These are phyloP conservation scores for Tachysurus fulvidraco DNA, from an alignment of 2,113 vertebrate genomes.

Conservation along the genomic window DNA sequence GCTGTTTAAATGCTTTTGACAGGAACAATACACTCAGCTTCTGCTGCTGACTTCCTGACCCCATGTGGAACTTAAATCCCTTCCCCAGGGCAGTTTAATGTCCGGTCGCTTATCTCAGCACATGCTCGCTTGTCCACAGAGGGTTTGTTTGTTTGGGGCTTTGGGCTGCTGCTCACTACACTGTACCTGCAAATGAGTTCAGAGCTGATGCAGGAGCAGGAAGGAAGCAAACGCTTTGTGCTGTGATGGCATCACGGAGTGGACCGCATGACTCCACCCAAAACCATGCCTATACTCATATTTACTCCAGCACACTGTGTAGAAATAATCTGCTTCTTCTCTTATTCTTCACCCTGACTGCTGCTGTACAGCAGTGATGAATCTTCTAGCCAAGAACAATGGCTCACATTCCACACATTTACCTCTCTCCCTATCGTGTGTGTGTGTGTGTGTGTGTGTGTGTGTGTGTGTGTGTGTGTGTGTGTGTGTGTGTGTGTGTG, in stretches of 20 bases:
- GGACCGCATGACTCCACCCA: not conserved
- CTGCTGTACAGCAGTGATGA: slow-evolving; percentile 9
- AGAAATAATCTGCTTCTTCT: not conserved
- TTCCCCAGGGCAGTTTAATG: slow-evolving; percentile 18
- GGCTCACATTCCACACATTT: slow-evolving; percentile 36
- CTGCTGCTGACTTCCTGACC: slow-evolving; percentile 37
- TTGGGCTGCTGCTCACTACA: slow-evolving; percentile 1
- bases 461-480: not conserved
- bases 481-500: slow-evolving; percentile 22
- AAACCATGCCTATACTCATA: not conserved
- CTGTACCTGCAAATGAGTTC: not conserved
- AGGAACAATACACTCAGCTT: slow-evolving; percentile 21
- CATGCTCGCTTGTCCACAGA: slow-evolving; percentile 11
- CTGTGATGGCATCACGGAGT: not conserved
- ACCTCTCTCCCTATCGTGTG: not conserved
- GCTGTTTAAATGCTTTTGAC: slow-evolving; percentile 4
- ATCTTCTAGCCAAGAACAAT: not conserved
- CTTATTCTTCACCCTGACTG: not conserved
- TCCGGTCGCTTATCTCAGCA: not conserved
- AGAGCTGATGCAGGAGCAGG: not conserved
- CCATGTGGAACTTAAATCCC: slow-evolving; percentile 18
- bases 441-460: slow-evolving; percentile 23
- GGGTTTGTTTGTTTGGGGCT: not conserved
- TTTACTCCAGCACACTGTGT: not conserved
- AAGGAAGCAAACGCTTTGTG: not conserved